Percentiles rank a stretch among this genome's conserved stretches.
Evolutionary conservation across 2,113 vertebrate genomes (phyloP).

Genomic region (Caranx melampygus): DNA sequence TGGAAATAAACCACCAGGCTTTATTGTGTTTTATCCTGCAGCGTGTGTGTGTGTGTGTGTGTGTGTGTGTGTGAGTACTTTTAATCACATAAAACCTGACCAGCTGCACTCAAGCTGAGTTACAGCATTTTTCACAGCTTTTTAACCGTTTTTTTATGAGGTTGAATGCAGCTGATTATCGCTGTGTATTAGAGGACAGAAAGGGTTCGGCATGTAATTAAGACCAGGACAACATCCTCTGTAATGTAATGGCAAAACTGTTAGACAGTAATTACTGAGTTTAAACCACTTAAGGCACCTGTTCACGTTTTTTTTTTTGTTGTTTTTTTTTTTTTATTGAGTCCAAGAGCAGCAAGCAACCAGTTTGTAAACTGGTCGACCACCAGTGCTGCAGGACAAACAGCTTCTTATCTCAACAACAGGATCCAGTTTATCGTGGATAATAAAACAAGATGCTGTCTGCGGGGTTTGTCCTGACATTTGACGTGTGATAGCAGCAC

Average conservation of each 20-base stretch:
- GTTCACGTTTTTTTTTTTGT: no score
- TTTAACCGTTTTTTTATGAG: background rate
- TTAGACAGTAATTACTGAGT: no score
- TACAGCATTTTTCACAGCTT: background rate
- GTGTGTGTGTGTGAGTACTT: background rate
- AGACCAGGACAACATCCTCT: no score
- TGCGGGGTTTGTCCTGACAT: background rate
- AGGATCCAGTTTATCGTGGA: background rate
- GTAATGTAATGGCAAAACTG: no score
- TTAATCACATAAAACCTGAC: slow-evolving; percentile 15
- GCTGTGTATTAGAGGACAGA: no score
- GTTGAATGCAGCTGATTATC: background rate
- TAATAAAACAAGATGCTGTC: background rate
- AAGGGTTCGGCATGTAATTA: no score
- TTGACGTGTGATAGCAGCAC: background rate
- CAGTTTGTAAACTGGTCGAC: no score
- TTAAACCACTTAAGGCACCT: no score
- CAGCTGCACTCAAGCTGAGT: background rate
- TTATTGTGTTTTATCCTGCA: background rate
- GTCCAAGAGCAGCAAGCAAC: background rate
- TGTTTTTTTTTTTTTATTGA: background rate
- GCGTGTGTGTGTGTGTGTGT: background rate
- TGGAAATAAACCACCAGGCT: background rate
- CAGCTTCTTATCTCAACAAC: background rate
- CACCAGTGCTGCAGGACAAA: background rate